phyloP scores from a whole-genome alignment of 2,888 invertebrate genomes.

The Erebia palarica region DNA sequence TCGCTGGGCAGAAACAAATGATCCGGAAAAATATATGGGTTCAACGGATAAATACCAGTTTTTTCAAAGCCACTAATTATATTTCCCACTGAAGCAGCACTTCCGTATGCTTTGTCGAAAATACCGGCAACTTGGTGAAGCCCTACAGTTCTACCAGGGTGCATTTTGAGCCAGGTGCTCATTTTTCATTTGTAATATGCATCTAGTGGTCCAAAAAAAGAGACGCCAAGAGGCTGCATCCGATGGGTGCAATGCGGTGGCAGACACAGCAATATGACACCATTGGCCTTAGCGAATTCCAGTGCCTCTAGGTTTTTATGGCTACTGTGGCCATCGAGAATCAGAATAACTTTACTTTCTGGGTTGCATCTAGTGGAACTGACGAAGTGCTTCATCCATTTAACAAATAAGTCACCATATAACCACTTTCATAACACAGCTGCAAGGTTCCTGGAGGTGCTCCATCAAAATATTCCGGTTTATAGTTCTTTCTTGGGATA shows the following conservation, averaged over 20 bases:
- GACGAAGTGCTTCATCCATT: neutral
- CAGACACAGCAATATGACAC: neutral
- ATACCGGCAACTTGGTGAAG: conserved; percentile 4
- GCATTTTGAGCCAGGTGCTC: too few species aligned
- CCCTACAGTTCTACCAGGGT: conserved; percentile 10
- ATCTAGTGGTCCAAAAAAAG: conserved; percentile 48
- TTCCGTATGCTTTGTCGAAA: neutral
- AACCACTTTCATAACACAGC: neutral
- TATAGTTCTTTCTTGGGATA: conserved; percentile 1
- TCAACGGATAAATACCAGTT: too few species aligned
- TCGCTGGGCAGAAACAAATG: neutral
- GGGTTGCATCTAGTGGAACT: neutral
- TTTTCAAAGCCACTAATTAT: neutral
- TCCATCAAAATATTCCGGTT: neutral
- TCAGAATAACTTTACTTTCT: neutral
- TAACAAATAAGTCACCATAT: neutral
- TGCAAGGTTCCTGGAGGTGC: neutral
- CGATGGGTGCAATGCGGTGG: conserved; percentile 50
- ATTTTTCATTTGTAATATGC: conserved; percentile 36
- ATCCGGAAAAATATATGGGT: conserved; percentile 7
- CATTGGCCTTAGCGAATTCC: neutral
- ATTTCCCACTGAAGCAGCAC: conserved; percentile 1
- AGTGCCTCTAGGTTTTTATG: conserved; percentile 8
- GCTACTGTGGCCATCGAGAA: conserved; percentile 4
- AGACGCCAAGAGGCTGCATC: conserved; percentile 52